Base-by-base conservation (phyloP, 2,113 vertebrate species). In the Cynoglossus semilaevis region DNA sequence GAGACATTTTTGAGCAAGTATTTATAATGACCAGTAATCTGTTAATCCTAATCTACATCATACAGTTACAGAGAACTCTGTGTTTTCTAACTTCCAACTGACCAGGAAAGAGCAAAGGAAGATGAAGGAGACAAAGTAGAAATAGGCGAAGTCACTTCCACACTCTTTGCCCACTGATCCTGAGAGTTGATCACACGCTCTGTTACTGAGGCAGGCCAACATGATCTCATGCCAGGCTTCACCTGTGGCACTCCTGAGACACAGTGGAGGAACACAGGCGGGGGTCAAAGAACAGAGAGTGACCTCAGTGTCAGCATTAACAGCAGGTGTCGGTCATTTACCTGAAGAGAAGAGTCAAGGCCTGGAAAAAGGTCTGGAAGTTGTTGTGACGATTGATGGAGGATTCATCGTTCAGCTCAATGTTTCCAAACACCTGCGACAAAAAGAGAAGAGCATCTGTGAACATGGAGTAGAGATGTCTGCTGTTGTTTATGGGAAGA, bases 161-260 rank as follows among this genome's bases (percentile, higher is more conserved):
- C 97, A 99, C 56, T 95, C 94, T 0, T 89, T 92, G 37, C 86
- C 93, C 42, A 51, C 70, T 0, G 87, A 91, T 74, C 92, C 92
- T 0, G 93, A 92, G 16, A 82, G 85, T 0, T 64, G 46, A 22
- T 97, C 95, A 1, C 97, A 99, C 4, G 87, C 80, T 38, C 87
- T 91, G 69, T 91, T 90, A 48, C 94, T 93, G 53, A 98, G 85
- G 65, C 97, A 99, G 0, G 94, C 84, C 58, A 98, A 77, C 97
- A 99, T 99, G 88, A 99, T 99, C 71, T 99, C 97, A 0, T 99
- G 97, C 97, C 97, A 99, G n/a, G 92, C 95, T 77, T 99, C 97
- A 3, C 97, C 97, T 0, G 97, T 99, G 43, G 96, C 96, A 1
- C 97, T 99, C 91, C 97, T 99, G 83, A 34, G 51, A 58, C 11